These are phyloP conservation scores for Hystrix brachyura DNA, from an alignment of 2,113 vertebrate genomes.

Conservation along the genomic window DNA sequence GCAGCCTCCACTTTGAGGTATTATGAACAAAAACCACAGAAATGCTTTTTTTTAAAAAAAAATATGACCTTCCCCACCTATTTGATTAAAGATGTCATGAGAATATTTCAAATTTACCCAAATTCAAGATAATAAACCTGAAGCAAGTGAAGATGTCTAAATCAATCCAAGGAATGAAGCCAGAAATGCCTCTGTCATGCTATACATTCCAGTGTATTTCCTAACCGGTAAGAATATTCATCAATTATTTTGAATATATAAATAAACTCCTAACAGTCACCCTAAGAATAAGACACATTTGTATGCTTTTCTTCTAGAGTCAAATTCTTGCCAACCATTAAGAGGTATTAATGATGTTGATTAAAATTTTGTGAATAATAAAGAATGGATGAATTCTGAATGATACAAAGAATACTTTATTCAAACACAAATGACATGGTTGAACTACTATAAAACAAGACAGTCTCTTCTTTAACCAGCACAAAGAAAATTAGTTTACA, in stretches of 20 bases:
- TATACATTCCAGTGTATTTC: background rate
- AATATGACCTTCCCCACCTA: background rate
- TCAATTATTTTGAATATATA: background rate
- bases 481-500: slow-evolving; percentile 70
- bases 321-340: slow-evolving; percentile 34
- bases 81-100: background rate
- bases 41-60: background rate
- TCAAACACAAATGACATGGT: slow-evolving; percentile 33
- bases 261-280: background rate
- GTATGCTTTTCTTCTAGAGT: background rate
- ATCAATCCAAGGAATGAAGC: background rate
- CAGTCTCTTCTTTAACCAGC: slow-evolving; percentile 58
- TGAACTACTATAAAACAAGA: slow-evolving; percentile 50
- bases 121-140: background rate
- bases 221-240: background rate
- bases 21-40: background rate
- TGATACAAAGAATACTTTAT: slow-evolving; percentile 32
- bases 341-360: slow-evolving; percentile 5
- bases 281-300: slow-evolving; percentile 10
- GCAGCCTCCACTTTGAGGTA: background rate
- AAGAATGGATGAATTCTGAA: background rate
- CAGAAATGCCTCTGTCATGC: background rate
- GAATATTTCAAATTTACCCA: background rate
- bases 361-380: slow-evolving; percentile 47
- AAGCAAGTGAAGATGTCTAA: background rate